phyloP scores from a whole-genome alignment of 2,113 vertebrate genomes.

The Cryptomyrus ogoouensis region DNA sequence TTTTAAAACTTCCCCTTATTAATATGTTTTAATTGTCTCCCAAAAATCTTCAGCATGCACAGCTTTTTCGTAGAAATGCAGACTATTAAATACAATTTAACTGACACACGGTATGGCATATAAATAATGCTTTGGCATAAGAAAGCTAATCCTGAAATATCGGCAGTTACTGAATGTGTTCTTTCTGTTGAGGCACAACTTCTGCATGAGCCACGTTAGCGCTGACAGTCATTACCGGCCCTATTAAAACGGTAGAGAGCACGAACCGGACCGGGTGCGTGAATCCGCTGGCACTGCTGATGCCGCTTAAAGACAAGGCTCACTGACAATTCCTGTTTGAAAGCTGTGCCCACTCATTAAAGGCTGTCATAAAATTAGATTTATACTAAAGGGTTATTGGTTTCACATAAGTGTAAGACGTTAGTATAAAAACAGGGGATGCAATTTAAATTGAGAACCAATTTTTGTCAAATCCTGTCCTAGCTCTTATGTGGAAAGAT shows the following conservation, averaged over 20 bases:
- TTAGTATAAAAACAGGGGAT: background rate
- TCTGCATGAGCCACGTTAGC: background rate
- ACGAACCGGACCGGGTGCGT: background rate
- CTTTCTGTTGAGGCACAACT: background rate
- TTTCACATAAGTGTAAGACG: background rate
- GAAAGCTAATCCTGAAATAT: background rate
- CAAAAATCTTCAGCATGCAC: background rate
- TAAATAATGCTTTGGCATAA: background rate
- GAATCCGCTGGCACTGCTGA: background rate
- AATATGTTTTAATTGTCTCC: background rate
- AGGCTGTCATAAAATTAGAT: background rate
- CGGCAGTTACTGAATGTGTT: background rate
- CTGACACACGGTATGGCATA: background rate
- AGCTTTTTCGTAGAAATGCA: background rate
- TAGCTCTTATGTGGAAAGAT: background rate
- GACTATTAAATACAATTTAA: background rate
- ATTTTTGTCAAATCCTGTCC: background rate
- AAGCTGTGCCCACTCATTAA: background rate
- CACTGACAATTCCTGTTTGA: background rate
- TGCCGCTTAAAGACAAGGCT: background rate
- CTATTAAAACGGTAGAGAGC: background rate
- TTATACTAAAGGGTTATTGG: background rate
- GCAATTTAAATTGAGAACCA: background rate
- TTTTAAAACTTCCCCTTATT: background rate
- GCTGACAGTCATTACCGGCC: background rate